Base-by-base conservation (phyloP, 1,140 invertebrate species). In the Drosophila pectinifera region DNA sequence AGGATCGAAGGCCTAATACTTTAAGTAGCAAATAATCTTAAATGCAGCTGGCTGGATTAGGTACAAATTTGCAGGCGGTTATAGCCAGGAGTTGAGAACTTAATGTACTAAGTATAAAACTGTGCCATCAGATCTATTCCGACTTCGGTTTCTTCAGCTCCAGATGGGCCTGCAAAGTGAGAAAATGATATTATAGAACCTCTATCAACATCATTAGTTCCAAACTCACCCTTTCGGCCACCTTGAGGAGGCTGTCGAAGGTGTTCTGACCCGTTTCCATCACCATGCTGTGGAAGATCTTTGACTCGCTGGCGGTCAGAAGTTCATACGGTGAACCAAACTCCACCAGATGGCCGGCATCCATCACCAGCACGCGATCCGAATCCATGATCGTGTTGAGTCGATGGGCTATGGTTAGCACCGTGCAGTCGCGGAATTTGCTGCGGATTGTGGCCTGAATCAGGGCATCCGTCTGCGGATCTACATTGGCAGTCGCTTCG, bases 381-480 rank as follows among this genome's bases (percentile, higher is more conserved):
- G 80, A 83, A 34, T 83, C 80, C 80, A 83, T 83, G 36, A 83
- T 83, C 8, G 80, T 83, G 45, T 83, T 78, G 26, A 83, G 41
- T 1, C 80, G 62, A 78, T 83, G 80, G n/a, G 80, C 80, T 38
- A 83, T 83, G 20, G 80, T 83, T 6, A 83, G 69, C 6, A 83
- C 80, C 2, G 80, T 83, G 5, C 80, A 83, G 5, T 83, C 64
- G 5, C 55, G 58, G 53, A 83, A 83, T 13, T 83, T 83, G 26
- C 41, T 83, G 1, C 80, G 42, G 3, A 83, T 95, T 10, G 95
- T 96, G 8, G 93, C 91, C 84, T 96, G 95, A 67, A 96, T 96
- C 3, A 96, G 73, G 0, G 93, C 93, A 89, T 96, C 96, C 3
- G 95, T 96, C 64, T 95, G 93, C 1, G 86, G 86, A 92, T 94